Evolutionary conservation across 1,140 invertebrate genomes (phyloP).

Genomic region (Harlomillsia oculata): DNA sequence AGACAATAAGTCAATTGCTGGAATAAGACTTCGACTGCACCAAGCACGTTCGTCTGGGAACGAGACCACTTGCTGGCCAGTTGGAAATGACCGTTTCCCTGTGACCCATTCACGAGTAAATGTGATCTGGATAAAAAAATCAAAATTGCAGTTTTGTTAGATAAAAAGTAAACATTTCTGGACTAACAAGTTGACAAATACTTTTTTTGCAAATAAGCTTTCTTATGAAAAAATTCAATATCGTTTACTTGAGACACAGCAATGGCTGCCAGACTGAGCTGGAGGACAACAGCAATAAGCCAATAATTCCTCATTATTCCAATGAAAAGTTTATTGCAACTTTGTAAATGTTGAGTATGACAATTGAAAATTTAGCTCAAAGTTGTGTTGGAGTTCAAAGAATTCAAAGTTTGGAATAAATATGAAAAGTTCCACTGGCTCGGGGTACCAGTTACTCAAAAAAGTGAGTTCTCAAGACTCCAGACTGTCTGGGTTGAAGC

Average conservation of each 20-base stretch:
- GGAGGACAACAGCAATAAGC: background rate
- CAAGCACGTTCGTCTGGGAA: constrained; percentile 10
- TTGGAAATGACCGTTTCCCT: constrained; percentile 13
- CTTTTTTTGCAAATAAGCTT: background rate
- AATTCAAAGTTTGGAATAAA: no score
- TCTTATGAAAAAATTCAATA: background rate
- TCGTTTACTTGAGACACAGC: constrained; percentile 2
- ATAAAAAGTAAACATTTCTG: no score
- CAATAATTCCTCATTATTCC: constrained; percentile 1
- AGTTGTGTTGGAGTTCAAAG: no score
- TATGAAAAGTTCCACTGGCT: no score
- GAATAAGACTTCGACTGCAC: constrained; percentile 7
- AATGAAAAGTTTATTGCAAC: no score
- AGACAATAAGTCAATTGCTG: constrained; percentile 15
- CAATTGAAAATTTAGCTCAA: no score
- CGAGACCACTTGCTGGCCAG: background rate
- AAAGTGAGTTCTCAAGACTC: no score
- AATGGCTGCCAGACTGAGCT: background rate
- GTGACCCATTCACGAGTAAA: constrained; percentile 24
- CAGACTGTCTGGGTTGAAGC: no score
- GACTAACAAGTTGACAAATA: no score
- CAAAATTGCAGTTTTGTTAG: background rate
- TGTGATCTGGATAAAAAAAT: constrained; percentile 7
- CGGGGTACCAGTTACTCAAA: no score
- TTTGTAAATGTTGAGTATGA: no score